Evolutionary conservation across 2,888 invertebrate species (phyloP), one percentile per base, ranked within the genome.

Genomic region (Synergus laeviventris): DNA sequence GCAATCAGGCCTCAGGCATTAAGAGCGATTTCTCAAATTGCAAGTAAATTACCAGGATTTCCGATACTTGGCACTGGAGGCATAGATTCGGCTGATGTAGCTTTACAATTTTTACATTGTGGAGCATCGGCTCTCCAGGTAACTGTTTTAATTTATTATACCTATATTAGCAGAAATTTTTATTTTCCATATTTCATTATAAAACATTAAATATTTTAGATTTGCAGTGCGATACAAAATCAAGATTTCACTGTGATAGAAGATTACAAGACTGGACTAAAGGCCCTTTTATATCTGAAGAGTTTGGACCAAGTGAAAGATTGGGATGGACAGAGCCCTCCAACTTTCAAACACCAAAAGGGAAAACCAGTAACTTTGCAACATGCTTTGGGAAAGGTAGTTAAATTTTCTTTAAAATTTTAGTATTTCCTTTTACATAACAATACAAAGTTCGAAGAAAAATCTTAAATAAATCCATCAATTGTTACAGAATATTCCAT

Each of bases 231-330:
- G 0, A 94, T 99, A 24, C 99, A 99, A 91, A 99, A 99, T 92
- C 99, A 99, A 92, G 99, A 99, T 91, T 99, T 98, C 88, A 99
- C 99, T 0, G 92, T 99, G 0, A 95, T 99, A 66, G 97, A 99
- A 12, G 99, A 99, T 91, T 99, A 99, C 90, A 94, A 95, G 76
- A 96, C 95, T 0, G 98, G 98, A 0, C 92, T 99, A 14, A 97
- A 97, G 90, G 93, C 98, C 0, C 91, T 98, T 42, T 91, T 99
- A 9, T 99, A 98, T 89, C 91, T 98, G 12, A 93, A 95, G 83
- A 94, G 94, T 0, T 92, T 96, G 7, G 93, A 94, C 11, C 91
- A 93, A 2, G 85, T 93, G 9, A 91, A 92, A 76, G 93, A 94
- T 16, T 99, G 99, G 99, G 94, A 95, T 84, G 99, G 99, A 0